A percentile compares a stretch with the other conserved stretches of the same genome.
Evolutionary conservation across 2,888 invertebrate genomes (phyloP).

Genomic region (Mythimna loreyi): DNA sequence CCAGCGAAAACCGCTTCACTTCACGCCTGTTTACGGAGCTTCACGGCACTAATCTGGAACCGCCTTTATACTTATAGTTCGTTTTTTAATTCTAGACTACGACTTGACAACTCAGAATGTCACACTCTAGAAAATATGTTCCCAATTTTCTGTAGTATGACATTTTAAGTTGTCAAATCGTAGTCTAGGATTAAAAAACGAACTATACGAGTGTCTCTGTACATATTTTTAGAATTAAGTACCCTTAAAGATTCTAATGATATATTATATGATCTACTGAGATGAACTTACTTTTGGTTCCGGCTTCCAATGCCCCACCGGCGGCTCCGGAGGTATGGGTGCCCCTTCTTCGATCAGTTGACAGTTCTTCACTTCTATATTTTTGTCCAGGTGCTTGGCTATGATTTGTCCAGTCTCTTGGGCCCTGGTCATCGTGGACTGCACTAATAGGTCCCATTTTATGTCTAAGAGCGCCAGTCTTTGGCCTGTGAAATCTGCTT

Average conservation of each 20-base stretch:
- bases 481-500: conserved; percentile 96
- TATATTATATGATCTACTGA: background rate
- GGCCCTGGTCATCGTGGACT: conserved; percentile 98
- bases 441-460: conserved; percentile 95
- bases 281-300: conserved; percentile 89
- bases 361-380: conserved; percentile 92
- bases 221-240: too few relatives aligned
- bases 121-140: too few relatives aligned
- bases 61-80: too few relatives aligned
- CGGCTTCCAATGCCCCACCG: conserved; percentile 96
- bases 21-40: too few relatives aligned
- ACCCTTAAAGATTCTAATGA: background rate
- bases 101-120: too few relatives aligned
- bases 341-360: conserved; percentile 97
- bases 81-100: too few relatives aligned
- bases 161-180: too few relatives aligned
- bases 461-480: conserved; percentile 94
- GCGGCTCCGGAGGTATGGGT: conserved; percentile 98
- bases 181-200: too few relatives aligned
- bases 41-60: too few relatives aligned
- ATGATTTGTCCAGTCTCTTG: conserved; percentile 97
- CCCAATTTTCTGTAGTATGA: too few relatives aligned
- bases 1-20: too few relatives aligned
- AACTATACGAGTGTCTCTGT: too few relatives aligned
- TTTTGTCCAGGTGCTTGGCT: conserved; percentile 92